Conservation (phyloP, 2,888 invertebrate species). For the Tuberolachnus salignus region DNA sequence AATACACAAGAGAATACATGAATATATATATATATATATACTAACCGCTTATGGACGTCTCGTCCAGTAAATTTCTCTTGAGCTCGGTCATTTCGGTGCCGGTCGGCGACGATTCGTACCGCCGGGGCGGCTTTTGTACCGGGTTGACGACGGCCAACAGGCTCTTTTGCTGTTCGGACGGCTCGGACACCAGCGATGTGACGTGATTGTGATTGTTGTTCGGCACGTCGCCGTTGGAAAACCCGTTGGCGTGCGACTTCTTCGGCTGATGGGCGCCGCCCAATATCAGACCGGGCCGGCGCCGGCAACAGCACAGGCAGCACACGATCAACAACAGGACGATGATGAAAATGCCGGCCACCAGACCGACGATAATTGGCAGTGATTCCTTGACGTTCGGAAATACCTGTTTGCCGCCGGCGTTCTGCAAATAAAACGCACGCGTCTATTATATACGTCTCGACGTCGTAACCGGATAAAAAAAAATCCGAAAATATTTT, state of each 20-base stretch:
- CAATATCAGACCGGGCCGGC: constrained; percentile 4
- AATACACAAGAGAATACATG: too few relatives aligned
- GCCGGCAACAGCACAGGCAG: constrained; percentile 69
- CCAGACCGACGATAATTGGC: constrained; percentile 22
- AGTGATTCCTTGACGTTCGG: constrained; percentile 29
- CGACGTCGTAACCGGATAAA: too few relatives aligned
- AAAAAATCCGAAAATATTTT: too few relatives aligned
- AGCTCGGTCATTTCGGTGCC: constrained; percentile 82
- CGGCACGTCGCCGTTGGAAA: constrained; percentile 72
- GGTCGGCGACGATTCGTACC: constrained; percentile 76
- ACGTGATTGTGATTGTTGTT: constrained; percentile 59
- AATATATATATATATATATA: too few relatives aligned
- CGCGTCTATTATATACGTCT: too few relatives aligned
- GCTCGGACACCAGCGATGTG: constrained; percentile 63
- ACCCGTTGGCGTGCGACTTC: constrained; percentile 64
- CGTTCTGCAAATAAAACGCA: constrained; percentile 11
- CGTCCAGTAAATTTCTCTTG: constrained; percentile 79
- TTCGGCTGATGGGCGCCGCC: constrained; percentile 62
- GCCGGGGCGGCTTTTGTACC: constrained; percentile 80
- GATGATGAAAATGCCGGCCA: constrained; percentile 63
- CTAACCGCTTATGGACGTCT: constrained; percentile 63
- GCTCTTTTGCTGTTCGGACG: constrained; percentile 82
- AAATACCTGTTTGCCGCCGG: background rate
- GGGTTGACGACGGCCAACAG: constrained; percentile 84
- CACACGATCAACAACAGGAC: constrained; percentile 65